A percentile compares a stretch with the other conserved stretches of the same genome.
Conservation (phyloP, 2,888 invertebrate species). For the Halictus quadricinctus region DNA sequence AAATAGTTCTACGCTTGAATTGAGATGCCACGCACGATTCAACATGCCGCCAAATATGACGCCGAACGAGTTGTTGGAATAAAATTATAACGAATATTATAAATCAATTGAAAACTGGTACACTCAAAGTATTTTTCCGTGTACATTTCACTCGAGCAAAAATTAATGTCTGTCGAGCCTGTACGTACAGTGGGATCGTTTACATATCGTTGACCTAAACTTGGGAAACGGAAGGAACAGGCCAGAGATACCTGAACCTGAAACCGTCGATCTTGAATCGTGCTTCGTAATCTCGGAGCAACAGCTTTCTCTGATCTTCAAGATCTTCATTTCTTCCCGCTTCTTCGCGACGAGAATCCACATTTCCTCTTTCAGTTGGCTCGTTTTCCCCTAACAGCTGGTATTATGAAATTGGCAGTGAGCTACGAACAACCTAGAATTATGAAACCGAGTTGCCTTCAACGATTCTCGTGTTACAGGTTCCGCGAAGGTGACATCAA, state of each 20-base stretch:
- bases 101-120: neutral
- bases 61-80: neutral
- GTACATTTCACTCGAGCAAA: neutral
- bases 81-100: neutral
- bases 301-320: conserved; percentile 62
- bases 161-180: neutral
- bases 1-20: neutral
- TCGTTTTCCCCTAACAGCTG: neutral
- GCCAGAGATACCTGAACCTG: conserved; percentile 1
- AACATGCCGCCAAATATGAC: neutral
- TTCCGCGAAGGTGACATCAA: neutral
- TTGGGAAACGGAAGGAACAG: neutral
- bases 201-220: neutral
- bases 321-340: conserved; percentile 28
- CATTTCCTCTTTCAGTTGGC: conserved; percentile 31
- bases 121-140: neutral
- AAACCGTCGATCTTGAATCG: conserved; percentile 55
- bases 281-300: conserved; percentile 40
- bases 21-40: neutral
- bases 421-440: neutral
- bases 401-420: neutral
- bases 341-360: conserved; percentile 34
- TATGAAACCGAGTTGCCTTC: neutral
- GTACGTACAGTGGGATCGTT: neutral
- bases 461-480: neutral